Evolutionary conservation across 2,797 vertebrate species (phyloP), one percentile per base, ranked within the genome.

Genomic region (Danio albolineatus): DNA sequence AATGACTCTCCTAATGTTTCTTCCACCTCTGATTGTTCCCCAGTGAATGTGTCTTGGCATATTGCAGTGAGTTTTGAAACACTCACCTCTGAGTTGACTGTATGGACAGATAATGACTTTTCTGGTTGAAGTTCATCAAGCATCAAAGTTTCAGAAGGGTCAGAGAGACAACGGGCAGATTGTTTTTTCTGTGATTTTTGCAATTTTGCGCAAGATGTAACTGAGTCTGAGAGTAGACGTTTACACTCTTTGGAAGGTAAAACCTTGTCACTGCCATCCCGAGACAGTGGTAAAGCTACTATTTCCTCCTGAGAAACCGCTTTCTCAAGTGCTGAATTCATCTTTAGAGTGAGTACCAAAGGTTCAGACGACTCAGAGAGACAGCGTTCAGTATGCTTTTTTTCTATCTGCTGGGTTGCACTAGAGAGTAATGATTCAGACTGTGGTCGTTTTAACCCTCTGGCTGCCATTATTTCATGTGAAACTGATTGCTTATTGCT

Each of bases 311-410:
- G 74, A 28, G 56, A 70, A 62, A 71, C 6, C 36, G 48, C 19
- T 49, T 76, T 36, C 54, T 53, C 36, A 51, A 77, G 14, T 73
- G 41, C 46, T 69, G 53, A 21, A 62, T 71, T 76, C 1, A 72
- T 60, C 46, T 76, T 75, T 7, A 59, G 19, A 17, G 21, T 64
- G 1, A 43, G 10, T n/a, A 69, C 28, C 38, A 67, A 57, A 13
- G 59, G 16, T 69, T 84, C 64, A 6, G 81, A 76, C 17, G 60
- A 74, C n/a, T 86, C 77, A n/a, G 77, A 86, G 13, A 78, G 59
- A 56, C 53, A 78, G 2, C 46, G 41, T 16, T 21, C 48, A 51
- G 39, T 17, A 73, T 53, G 60, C 8, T 48, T 56, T 49, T 73
- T 59, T 46, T 81, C 70, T 74, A 38, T 74, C 41, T 51, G 10